A percentile compares a stretch with the other conserved stretches of the same genome.
Conservation (phyloP, 2,888 invertebrate genomes). For the Archips xylosteana region DNA sequence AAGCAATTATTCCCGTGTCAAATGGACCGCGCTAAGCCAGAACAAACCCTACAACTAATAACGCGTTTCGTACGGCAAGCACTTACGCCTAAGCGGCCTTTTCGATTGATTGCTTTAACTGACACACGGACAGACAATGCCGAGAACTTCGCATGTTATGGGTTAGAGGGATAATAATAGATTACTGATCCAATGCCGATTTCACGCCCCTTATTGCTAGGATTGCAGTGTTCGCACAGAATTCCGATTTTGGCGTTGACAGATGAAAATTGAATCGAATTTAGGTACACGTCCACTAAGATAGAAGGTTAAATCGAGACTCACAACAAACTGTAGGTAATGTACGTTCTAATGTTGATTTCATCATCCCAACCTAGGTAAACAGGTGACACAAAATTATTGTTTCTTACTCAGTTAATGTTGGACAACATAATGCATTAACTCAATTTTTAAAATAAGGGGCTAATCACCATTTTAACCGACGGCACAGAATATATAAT, state of each 20-base stretch:
- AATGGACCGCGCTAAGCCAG: slow-evolving; percentile 64
- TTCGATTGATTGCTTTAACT: slow-evolving; percentile 61
- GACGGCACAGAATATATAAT: too few species aligned
- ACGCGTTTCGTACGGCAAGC: slow-evolving; percentile 58
- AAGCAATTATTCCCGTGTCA: slow-evolving; percentile 56
- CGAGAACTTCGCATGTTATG: slow-evolving; percentile 4
- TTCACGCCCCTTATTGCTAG: neutral
- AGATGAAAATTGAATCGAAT: too few species aligned
- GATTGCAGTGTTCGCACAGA: neutral
- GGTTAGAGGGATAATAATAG: neutral
- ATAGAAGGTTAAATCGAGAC: too few species aligned
- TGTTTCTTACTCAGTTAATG: too few species aligned
- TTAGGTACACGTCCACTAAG: too few species aligned
- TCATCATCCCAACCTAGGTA: too few species aligned
- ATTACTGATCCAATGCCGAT: neutral
- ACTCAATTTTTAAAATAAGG: too few species aligned
- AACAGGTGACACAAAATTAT: too few species aligned
- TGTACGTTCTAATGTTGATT: too few species aligned
- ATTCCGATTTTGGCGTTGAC: neutral
- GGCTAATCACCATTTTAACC: too few species aligned
- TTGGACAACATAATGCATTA: too few species aligned
- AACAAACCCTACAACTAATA: slow-evolving; percentile 59
- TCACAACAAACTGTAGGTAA: too few species aligned
- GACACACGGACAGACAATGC: slow-evolving; percentile 30
- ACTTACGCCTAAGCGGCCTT: slow-evolving; percentile 57